A percentile compares a stretch with the other conserved stretches of the same genome.
Evolutionary conservation across 2,113 vertebrate species (phyloP).

Genomic region (Salvator merianae): DNA sequence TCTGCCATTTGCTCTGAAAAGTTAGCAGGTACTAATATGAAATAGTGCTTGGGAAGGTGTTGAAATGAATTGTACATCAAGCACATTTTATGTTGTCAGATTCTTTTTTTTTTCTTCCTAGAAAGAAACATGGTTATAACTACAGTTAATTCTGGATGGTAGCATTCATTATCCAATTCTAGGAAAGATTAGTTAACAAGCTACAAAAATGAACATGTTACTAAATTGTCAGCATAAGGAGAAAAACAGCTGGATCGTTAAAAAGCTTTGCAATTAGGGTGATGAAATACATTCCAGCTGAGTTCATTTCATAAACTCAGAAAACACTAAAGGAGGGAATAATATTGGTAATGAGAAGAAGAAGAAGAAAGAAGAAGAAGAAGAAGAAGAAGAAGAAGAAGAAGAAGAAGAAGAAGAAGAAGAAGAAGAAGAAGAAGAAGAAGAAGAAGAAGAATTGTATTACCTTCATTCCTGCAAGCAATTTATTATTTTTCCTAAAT

Average conservation of each 20-base stretch:
- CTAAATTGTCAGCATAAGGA: slow-evolving; percentile 36
- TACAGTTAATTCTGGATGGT: slow-evolving; percentile 30
- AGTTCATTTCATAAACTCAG: slow-evolving; percentile 56
- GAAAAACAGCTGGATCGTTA: slow-evolving; percentile 42
- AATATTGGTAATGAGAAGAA: slow-evolving; percentile 5
- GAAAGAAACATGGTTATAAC: slow-evolving; percentile 36
- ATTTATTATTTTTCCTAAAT: not conserved
- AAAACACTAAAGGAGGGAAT: slow-evolving; percentile 46
- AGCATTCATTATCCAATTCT: slow-evolving; percentile 37
- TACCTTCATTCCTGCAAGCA: no score
- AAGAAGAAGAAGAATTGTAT: not conserved
- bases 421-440: no score
- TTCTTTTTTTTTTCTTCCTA: slow-evolving; percentile 1
- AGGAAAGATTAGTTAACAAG: slow-evolving; percentile 41
- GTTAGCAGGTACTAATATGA: not conserved
- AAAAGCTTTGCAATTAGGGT: slow-evolving; percentile 46
- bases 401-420: not conserved
- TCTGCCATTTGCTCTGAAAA: not conserved
- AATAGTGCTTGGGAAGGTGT: not conserved
- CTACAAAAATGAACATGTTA: slow-evolving; percentile 45
- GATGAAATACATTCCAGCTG: slow-evolving; percentile 44
- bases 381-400: not conserved
- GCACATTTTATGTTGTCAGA: slow-evolving; percentile 7
- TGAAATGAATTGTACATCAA: not conserved
- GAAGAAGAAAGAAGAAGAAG: no score